phyloP scores from a whole-genome alignment of 2,797 vertebrate genomes.

The Acomys russatus region DNA sequence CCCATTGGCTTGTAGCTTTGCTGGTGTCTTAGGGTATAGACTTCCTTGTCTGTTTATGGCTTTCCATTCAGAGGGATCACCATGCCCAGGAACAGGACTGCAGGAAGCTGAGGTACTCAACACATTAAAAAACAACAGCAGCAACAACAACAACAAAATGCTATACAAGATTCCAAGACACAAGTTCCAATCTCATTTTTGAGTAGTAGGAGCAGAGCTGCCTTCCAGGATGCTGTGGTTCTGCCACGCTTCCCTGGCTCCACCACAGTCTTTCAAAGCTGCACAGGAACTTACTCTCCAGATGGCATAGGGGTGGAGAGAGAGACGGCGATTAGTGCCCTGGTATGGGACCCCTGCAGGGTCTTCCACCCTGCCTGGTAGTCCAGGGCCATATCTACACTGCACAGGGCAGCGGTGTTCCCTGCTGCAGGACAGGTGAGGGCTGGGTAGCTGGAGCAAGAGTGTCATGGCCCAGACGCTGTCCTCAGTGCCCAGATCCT shows the following conservation, averaged over 20 bases:
- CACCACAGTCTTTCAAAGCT: not conserved
- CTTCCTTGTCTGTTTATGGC: not conserved
- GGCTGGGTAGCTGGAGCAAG: conserved; percentile 88
- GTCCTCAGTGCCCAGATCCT: conserved; percentile 88
- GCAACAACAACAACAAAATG: no score
- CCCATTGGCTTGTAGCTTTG: not conserved
- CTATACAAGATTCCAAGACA: not conserved
- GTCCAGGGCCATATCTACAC: conserved; percentile 89
- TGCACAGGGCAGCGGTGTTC: conserved; percentile 79
- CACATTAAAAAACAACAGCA: not conserved
- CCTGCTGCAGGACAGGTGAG: conserved; percentile 81
- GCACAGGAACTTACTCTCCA: conserved; percentile 60
- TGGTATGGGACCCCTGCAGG: not conserved
- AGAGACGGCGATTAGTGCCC: not conserved
- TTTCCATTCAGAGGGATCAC: not conserved
- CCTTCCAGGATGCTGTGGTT: not conserved
- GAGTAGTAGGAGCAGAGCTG: not conserved
- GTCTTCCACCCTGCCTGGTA: conserved; percentile 72
- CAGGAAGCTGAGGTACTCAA: not conserved
- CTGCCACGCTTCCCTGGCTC: no score
- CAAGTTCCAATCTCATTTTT: no score
- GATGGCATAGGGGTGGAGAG: conserved; percentile 59
- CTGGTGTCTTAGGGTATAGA: not conserved
- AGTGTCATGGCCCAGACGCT: conserved; percentile 90
- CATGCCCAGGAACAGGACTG: rapidly evolving